Conservation (phyloP, 1,140 invertebrate species). For the Drosophila mojavensis region DNA sequence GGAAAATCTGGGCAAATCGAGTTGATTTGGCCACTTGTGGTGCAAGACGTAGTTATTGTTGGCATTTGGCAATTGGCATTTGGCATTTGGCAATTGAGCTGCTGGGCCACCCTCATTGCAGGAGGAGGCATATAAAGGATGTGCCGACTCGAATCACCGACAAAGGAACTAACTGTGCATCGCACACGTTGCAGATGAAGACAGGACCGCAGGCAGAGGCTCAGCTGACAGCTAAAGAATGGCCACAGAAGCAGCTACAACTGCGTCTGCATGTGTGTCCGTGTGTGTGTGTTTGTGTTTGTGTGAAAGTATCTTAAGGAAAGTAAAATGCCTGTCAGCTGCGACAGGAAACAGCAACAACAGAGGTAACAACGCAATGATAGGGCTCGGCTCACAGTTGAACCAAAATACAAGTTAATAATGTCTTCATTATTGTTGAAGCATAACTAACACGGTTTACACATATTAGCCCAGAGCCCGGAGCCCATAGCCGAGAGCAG, state of each 20-base stretch:
- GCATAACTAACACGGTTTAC: constrained; percentile 83
- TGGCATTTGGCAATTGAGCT: constrained; percentile 36
- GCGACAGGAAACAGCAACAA: constrained; percentile 63
- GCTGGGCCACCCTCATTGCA: constrained; percentile 63
- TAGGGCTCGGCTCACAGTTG: constrained; percentile 25
- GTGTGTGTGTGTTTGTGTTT: not conserved
- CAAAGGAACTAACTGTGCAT: constrained; percentile 79
- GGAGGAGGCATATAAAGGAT: constrained; percentile 58
- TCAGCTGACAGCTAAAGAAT: constrained; percentile 76
- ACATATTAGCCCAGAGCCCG: constrained; percentile 77
- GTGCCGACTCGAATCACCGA: constrained; percentile 68
- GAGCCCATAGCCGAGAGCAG: constrained; percentile 46
- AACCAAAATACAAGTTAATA: constrained; percentile 79
- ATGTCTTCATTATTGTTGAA: constrained; percentile 84
- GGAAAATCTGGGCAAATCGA: not conserved
- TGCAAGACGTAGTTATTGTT: constrained; percentile 57
- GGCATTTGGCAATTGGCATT: too few species aligned
- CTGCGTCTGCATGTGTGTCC: constrained; percentile 8
- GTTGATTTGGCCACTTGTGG: constrained; percentile 60
- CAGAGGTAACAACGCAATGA: constrained; percentile 15
- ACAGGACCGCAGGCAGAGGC: constrained; percentile 62
- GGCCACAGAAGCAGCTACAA: constrained; percentile 52
- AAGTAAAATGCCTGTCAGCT: constrained; percentile 79
- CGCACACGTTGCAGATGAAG: constrained; percentile 77
- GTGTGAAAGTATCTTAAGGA: constrained; percentile 49